phyloP scores from a whole-genome alignment of 1,140 invertebrate genomes.

The Telenomus remus region DNA sequence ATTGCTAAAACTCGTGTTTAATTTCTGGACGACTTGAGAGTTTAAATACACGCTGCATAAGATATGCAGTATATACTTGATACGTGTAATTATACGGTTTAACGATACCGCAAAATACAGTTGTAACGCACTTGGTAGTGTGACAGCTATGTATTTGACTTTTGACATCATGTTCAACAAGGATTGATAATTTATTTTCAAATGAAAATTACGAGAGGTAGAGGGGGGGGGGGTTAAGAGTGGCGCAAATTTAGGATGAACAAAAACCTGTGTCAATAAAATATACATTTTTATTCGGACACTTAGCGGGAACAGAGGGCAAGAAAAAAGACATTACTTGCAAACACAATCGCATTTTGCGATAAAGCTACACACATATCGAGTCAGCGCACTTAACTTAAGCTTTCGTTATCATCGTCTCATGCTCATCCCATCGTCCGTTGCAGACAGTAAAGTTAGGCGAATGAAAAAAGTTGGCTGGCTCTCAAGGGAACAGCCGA shows the following conservation, averaged over 20 bases:
- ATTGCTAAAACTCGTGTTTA: too few species aligned
- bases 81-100: constrained; percentile 14
- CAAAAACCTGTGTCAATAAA: constrained; percentile 13
- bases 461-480: constrained; percentile 73
- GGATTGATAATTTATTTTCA: too few species aligned
- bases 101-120: background rate
- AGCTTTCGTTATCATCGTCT: constrained; percentile 55
- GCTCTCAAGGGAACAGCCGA: constrained; percentile 68
- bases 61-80: constrained; percentile 5
- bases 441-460: constrained; percentile 66
- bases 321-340: constrained; percentile 45
- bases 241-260: background rate
- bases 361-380: constrained; percentile 53
- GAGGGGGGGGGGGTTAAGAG: background rate
- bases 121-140: constrained; percentile 2
- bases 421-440: constrained; percentile 49
- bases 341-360: constrained; percentile 53
- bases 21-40: background rate
- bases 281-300: constrained; percentile 18
- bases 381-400: constrained; percentile 50
- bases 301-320: constrained; percentile 33
- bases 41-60: constrained; percentile 24
- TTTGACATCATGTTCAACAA: too few species aligned
- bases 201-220: too few species aligned
- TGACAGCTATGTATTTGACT: too few species aligned